Evolutionary conservation across 2,888 invertebrate genomes (phyloP).

Genomic region (Arctia plantaginis): DNA sequence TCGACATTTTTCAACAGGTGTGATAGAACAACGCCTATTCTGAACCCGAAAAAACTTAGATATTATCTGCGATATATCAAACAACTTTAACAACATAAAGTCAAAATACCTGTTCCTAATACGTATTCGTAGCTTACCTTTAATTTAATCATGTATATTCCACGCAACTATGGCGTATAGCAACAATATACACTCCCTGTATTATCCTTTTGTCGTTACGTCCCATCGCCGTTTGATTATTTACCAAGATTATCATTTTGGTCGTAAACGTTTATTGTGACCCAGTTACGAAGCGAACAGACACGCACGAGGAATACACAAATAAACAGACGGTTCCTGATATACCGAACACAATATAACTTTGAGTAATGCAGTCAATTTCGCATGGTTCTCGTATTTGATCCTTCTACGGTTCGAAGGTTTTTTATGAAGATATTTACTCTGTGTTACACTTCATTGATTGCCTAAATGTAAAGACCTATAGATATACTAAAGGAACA

Average conservation of each 20-base stretch:
- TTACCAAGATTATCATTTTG: slow-evolving; percentile 73
- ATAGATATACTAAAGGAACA: no score
- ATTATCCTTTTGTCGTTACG: slow-evolving; percentile 40
- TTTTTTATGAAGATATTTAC: background rate
- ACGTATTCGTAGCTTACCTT: slow-evolving; percentile 1
- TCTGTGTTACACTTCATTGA: no score
- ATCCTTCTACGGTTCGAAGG: background rate
- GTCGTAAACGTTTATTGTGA: slow-evolving; percentile 77
- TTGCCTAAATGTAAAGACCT: no score
- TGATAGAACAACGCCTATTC: no score
- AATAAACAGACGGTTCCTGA: slow-evolving; percentile 59
- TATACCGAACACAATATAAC: slow-evolving; percentile 28
- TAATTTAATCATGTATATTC: slow-evolving; percentile 13
- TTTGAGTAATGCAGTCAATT: slow-evolving; percentile 49
- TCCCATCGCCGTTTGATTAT: slow-evolving; percentile 69
- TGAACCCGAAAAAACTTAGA: background rate
- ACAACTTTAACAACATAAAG: background rate
- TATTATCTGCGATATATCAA: background rate
- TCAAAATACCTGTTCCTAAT: background rate
- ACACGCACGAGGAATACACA: slow-evolving; percentile 68
- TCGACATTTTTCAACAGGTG: no score
- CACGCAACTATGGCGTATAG: slow-evolving; percentile 20
- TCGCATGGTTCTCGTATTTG: slow-evolving; percentile 23
- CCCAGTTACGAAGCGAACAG: slow-evolving; percentile 66
- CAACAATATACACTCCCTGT: slow-evolving; percentile 18